phyloP scores from a whole-genome alignment of 2,888 invertebrate genomes.

The Ctenicera cuprea region DNA sequence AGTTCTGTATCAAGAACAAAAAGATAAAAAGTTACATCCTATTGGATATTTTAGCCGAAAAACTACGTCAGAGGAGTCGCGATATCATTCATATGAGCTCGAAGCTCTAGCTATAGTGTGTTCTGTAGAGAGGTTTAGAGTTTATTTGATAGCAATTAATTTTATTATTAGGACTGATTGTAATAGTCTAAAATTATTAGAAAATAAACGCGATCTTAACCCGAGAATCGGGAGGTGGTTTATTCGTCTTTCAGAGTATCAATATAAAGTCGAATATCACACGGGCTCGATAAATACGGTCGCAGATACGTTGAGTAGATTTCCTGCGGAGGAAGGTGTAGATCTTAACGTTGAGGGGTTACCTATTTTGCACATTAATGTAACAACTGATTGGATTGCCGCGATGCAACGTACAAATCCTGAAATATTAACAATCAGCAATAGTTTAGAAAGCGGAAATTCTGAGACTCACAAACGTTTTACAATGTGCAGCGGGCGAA shows the following conservation, averaged over 20 bases:
- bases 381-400: conserved; percentile 29
- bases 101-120: conserved; percentile 42
- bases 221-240: conserved; percentile 62
- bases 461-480: conserved; percentile 41
- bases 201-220: conserved; percentile 63
- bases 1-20: conserved; percentile 55
- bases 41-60: conserved; percentile 38
- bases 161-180: conserved; percentile 64
- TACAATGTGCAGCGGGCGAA: conserved; percentile 46
- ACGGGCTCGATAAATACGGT: conserved; percentile 49
- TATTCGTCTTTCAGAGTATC: conserved; percentile 9
- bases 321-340: conserved; percentile 49
- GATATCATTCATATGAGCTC: conserved; percentile 28
- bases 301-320: conserved; percentile 55
- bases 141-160: conserved; percentile 61
- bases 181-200: conserved; percentile 59
- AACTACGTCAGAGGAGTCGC: conserved; percentile 21
- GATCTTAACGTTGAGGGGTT: conserved; percentile 47
- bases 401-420: conserved; percentile 28
- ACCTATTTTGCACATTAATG: conserved; percentile 47
- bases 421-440: conserved; percentile 27
- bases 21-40: conserved; percentile 19
- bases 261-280: conserved; percentile 44
- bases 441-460: conserved; percentile 52
- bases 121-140: conserved; percentile 59